Percentiles rank a stretch among this genome's conserved stretches.
Evolutionary conservation across 2,888 invertebrate genomes (phyloP).

Genomic region (Eristalinus sepulchralis): DNA sequence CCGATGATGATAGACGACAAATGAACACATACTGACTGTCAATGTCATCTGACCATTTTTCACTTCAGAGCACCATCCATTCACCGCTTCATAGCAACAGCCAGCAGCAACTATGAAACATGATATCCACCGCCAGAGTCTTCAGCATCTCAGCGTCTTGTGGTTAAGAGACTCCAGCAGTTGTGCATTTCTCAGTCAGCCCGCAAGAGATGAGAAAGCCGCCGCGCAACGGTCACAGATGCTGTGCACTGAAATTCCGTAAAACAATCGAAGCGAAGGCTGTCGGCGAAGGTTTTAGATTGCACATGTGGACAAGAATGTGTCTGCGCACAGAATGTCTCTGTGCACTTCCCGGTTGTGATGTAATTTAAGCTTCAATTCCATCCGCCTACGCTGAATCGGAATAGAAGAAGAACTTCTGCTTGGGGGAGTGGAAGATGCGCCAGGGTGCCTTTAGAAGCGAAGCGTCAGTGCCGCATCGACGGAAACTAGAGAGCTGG

Average conservation of each 20-base stretch:
- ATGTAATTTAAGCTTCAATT: slow-evolving; percentile 18
- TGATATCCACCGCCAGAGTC: not conserved
- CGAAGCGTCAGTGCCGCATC: not conserved
- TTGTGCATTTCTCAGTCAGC: not conserved
- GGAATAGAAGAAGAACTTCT: not conserved
- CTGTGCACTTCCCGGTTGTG: slow-evolving; percentile 10
- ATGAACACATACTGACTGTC: not conserved
- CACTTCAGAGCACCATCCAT: not conserved
- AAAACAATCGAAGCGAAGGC: slow-evolving; percentile 61
- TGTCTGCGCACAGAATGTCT: not conserved
- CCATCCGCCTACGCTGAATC: slow-evolving; percentile 11
- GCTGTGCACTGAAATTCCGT: slow-evolving; percentile 60
- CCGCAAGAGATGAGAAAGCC: not conserved
- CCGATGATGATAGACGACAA: not conserved
- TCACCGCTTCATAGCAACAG: not conserved
- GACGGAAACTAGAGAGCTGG: not conserved
- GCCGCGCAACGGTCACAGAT: slow-evolving; percentile 10
- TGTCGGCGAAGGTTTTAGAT: slow-evolving; percentile 42
- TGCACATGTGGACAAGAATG: slow-evolving; percentile 22
- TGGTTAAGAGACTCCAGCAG: not conserved
- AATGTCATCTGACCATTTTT: not conserved
- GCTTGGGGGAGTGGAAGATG: not conserved
- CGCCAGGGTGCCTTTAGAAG: not conserved
- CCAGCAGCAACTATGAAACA: not conserved
- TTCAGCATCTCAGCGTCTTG: not conserved